Evolutionary conservation across 1,140 invertebrate genomes (phyloP).

Genomic region (Drosophila malerkotliana): DNA sequence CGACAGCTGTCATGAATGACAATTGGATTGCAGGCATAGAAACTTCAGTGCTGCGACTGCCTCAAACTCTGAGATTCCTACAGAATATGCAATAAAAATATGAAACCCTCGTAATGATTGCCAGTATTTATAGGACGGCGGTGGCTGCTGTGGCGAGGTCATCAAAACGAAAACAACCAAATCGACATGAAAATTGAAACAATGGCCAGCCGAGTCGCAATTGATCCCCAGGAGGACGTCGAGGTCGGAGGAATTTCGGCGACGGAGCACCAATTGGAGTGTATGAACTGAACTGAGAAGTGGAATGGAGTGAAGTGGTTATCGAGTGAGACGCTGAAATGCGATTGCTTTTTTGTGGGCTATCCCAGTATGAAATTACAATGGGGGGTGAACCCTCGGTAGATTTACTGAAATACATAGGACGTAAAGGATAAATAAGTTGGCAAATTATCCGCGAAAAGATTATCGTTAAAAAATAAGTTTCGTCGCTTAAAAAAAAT

Average conservation of each 20-base stretch:
- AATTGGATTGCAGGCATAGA: conserved; percentile 62
- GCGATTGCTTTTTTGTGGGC: conserved; percentile 69
- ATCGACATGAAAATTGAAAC: conserved; percentile 76
- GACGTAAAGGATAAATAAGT: too few species aligned
- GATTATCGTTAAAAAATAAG: too few species aligned
- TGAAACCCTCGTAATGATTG: conserved; percentile 63
- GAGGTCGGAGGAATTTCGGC: conserved; percentile 1
- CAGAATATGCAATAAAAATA: conserved; percentile 79
- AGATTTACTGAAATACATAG: not conserved
- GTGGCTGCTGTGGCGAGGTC: conserved; percentile 38
- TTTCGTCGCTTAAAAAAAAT: too few species aligned
- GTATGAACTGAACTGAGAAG: conserved; percentile 33
- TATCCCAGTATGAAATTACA: not conserved
- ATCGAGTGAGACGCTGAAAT: conserved; percentile 70
- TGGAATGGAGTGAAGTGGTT: conserved; percentile 40
- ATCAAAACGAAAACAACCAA: conserved; percentile 73
- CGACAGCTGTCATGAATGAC: conserved; percentile 80
- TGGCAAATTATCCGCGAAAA: too few species aligned
- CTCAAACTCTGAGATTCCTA: conserved; percentile 40
- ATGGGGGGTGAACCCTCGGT: not conserved
- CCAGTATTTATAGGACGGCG: conserved; percentile 66
- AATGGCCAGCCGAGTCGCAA: conserved; percentile 62
- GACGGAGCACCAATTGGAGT: conserved; percentile 7
- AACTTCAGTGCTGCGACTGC: not conserved
- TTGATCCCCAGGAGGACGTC: conserved; percentile 20